Percentiles rank a stretch among this genome's conserved stretches.
Evolutionary conservation across 2,113 vertebrate genomes (phyloP).

Genomic region (Stigmatopora nigra): DNA sequence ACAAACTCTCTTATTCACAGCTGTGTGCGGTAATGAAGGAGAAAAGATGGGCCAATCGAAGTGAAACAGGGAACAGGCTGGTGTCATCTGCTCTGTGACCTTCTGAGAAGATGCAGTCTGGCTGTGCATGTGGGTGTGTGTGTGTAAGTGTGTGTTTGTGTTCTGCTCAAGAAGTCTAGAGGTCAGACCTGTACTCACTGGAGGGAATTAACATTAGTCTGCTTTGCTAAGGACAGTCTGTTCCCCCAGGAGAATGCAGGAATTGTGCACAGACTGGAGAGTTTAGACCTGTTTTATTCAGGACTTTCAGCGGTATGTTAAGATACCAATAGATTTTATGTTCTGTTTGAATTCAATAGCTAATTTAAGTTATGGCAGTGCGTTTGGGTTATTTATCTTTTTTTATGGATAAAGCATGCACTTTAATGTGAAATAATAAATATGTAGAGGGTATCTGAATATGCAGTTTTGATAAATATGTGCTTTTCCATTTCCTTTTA

Average conservation of each 20-base stretch:
- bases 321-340: not conserved
- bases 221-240: conserved; percentile 66
- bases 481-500: not conserved
- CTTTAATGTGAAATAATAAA: not conserved
- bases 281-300: conserved; percentile 1
- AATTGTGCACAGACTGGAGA: conserved; percentile 47
- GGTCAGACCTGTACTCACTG: conserved; percentile 69
- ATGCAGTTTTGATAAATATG: not conserved
- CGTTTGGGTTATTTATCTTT: not conserved
- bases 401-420: not conserved
- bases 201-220: conserved; percentile 72
- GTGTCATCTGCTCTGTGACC: conserved; percentile 68
- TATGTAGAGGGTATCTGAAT: not conserved
- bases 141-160: conserved; percentile 37
- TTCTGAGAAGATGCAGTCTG: conserved; percentile 61
- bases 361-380: not conserved
- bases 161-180: conserved; percentile 64
- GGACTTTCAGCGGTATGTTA: not conserved
- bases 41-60: conserved; percentile 72
- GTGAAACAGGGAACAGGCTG: conserved; percentile 62
- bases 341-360: not conserved
- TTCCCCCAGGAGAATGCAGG: conserved; percentile 55
- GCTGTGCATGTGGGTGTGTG: conserved; percentile 24
- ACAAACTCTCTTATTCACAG: conserved; percentile 76
- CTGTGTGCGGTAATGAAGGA: conserved; percentile 74